Base-by-base conservation (phyloP, 2,888 invertebrate species). In the Neoscelio sp. region DNA sequence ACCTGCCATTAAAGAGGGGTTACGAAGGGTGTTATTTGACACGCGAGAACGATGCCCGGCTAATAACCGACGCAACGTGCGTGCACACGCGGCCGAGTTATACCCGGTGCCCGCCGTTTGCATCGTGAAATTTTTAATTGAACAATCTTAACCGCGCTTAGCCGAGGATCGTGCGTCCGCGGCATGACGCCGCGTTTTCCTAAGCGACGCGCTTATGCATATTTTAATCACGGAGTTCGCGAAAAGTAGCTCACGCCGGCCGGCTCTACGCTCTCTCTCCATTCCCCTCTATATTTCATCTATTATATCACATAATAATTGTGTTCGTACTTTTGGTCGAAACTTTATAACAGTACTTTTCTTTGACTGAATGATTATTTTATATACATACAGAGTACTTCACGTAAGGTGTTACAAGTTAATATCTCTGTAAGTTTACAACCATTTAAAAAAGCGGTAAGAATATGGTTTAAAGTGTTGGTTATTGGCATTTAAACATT, bases 101-200 rank as follows among this genome's bases (percentile, higher is more conserved):
- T 58, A 4, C 20, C 23, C 40, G 52, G 6, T 15, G 6, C 8
- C 6, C 35, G 35, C 33, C 46, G 18, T 33, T 42, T 42, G 48
- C 64, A 15, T 50, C 44, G 54, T 56, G 67, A 68, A 56, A 68
- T 68, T 54, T 48, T 58, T 48, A 50, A 70, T 70, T 58, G 54
- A 58, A 23, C 58, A 23, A n/a, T 23, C 26, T 5, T 48, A 4
- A 30, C 26, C 30, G 23, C 33, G 38, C 8, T 33, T 33, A 13
- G 26, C 20, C 23, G 46, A 20, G 46, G 20, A 46, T 23, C 20
- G 28, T 5, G 44, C 35, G 48, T n/a, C n/a, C n/a, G n/a, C n/a
- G n/a, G n/a, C n/a, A n/a, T n/a, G n/a, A 38, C 38, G 38, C 2
- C 38, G 38, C 38, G 38, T 38, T 12, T 38, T 38, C 38, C 13